Evolutionary conservation across 2,888 invertebrate genomes (phyloP).

Genomic region (Scrobipalpa costella): DNA sequence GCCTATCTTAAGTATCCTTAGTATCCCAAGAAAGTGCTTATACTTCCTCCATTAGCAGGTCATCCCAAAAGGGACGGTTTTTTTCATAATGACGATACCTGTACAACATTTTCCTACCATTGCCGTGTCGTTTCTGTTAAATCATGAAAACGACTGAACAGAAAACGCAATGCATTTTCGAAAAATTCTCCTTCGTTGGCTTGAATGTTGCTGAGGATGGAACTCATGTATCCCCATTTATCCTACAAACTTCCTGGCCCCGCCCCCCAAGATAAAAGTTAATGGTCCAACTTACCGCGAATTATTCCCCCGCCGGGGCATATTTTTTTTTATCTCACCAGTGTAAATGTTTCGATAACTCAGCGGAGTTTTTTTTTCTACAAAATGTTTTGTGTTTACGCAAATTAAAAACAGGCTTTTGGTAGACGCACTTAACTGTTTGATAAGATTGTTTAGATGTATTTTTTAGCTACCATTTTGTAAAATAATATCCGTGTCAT

Average conservation of each 20-base stretch:
- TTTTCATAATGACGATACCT: neutral
- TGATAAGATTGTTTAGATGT: too few species aligned
- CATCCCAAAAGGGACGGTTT: constrained; percentile 24
- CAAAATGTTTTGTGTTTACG: constrained; percentile 21
- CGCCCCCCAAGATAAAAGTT: constrained; percentile 67
- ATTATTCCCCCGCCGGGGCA: constrained; percentile 58
- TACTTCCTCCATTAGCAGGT: constrained; percentile 32
- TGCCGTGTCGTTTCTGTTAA: neutral
- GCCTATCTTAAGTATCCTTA: constrained; percentile 17
- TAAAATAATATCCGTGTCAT: too few species aligned
- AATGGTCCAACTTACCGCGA: constrained; percentile 72
- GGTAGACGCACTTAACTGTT: neutral
- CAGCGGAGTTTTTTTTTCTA: constrained; percentile 35
- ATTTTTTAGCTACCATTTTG: neutral
- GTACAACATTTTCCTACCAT: neutral
- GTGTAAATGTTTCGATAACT: constrained; percentile 47
- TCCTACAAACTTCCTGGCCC: constrained; percentile 39
- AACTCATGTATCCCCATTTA: constrained; percentile 37
- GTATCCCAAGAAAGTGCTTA: constrained; percentile 18
- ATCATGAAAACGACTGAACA: neutral
- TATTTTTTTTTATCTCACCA: constrained; percentile 50
- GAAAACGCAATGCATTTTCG: neutral
- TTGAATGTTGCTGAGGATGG: constrained; percentile 6
- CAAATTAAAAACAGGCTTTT: constrained; percentile 10
- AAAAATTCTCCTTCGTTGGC: neutral